phyloP scores from a whole-genome alignment of 2,888 invertebrate genomes.

The Philaethria dido region DNA sequence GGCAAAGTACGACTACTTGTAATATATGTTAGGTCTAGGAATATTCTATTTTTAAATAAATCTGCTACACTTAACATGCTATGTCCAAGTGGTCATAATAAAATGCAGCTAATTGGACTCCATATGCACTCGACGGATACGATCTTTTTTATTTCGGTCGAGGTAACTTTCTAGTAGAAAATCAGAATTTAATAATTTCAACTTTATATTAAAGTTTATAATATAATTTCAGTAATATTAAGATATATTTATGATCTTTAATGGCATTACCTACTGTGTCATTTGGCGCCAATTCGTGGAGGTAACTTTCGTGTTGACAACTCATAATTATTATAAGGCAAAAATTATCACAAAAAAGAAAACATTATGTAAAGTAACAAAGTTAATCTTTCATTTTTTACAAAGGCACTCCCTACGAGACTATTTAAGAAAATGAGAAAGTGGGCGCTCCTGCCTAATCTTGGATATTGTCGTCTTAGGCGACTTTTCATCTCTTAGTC shows the following conservation, averaged over 20 bases:
- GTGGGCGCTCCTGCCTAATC: conserved; percentile 21
- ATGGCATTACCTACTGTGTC: too few species aligned
- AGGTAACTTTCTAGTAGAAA: conserved; percentile 6
- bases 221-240: neutral
- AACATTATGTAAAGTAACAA: conserved; percentile 3
- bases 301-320: neutral
- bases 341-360: neutral
- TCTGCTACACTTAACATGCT: neutral
- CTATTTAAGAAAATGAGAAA: conserved; percentile 26
- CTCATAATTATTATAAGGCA: neutral
- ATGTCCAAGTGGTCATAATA: conserved; percentile 27
- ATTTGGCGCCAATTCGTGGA: neutral
- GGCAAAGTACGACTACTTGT: neutral
- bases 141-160: conserved; percentile 13
- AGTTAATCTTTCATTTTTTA: conserved; percentile 4
- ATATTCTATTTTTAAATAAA: neutral
- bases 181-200: neutral
- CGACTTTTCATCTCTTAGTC: conserved; percentile 26
- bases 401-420: conserved; percentile 6
- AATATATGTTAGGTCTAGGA: neutral
- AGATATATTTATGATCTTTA: neutral
- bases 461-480: conserved; percentile 25
- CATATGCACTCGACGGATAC: conserved; percentile 31
- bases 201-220: neutral
- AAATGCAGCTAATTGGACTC: conserved; percentile 37